Evolutionary conservation across 2,113 vertebrate species (phyloP), one percentile per base, ranked within the genome.

Genomic region (Microcebus lehilahytsara): DNA sequence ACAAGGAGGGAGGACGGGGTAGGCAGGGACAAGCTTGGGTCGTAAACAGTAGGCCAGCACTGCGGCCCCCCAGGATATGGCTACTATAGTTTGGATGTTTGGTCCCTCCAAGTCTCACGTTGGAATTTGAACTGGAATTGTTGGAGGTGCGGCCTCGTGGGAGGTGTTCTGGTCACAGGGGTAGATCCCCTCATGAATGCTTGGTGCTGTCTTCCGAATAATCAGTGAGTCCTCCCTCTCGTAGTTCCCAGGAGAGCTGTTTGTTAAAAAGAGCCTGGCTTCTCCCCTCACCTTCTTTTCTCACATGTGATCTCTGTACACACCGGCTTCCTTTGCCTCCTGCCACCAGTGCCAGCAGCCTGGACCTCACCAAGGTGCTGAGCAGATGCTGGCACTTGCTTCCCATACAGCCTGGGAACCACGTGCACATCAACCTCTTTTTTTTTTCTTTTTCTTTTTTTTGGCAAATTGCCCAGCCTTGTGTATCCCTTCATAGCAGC

Each of bases 1-100:
- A 0, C 2, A 16, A 25, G 27, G 20, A 2, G 10, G 37, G 30
- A n/a, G 8, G 6, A 1, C 1, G 8, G 16, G 67, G 37, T 6
- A 17, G 1, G 30, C 62, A 85, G 46, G n/a, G 14, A 46, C 32
- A 25, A 23, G n/a, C 1, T 3, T 49, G 51, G 40, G 79, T 46
- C 1, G 37, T 46, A 32, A n/a, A 7, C 8, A 16, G 14, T 71
- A 23, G 40, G 23, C 2, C n/a, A 64, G 37, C 37, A 58, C 6
- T 10, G 13, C 9, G 22, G 83, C 22, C 13, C 9, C 1, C 19
- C 1, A 25, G 46, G 66, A 27, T 17, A 22, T 84, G 30, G 56
- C 77, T 77, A 12, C 74, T 49, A 2, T 32, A 19, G 74, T 49
- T 49, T 49, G 74, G 8, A 19, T 49, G 25, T 49, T 49, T 32